Conservation (phyloP, 2,888 invertebrate genomes). For the Drosophila anomelani region DNA sequence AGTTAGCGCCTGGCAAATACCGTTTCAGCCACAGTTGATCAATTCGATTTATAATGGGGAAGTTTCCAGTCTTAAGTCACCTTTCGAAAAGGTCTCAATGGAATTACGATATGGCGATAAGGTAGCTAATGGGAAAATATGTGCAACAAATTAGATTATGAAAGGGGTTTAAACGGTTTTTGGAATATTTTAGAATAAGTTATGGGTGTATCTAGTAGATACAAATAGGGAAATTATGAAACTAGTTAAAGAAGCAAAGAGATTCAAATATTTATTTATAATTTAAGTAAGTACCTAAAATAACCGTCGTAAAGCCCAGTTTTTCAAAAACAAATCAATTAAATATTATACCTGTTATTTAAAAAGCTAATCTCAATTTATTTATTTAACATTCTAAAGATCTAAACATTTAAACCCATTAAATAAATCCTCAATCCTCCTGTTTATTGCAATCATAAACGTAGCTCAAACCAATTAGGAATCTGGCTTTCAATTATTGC, state of each 20-base stretch:
- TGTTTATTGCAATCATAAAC: slow-evolving; percentile 15
- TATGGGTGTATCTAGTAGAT: too few species aligned
- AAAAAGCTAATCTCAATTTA: neutral
- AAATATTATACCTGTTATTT: neutral
- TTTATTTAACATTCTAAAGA: neutral
- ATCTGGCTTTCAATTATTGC: slow-evolving; percentile 22
- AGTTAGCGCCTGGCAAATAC: slow-evolving; percentile 26
- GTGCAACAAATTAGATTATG: too few species aligned
- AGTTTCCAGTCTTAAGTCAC: slow-evolving; percentile 21
- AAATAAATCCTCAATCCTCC: neutral
- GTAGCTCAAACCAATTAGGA: slow-evolving; percentile 25
- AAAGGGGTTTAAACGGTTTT: neutral
- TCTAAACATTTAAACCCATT: neutral
- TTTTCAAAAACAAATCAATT: too few species aligned
- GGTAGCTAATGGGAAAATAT: neutral
- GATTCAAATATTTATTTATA: too few species aligned
- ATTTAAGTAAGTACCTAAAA: neutral
- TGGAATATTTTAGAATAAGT: neutral
- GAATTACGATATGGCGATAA: slow-evolving; percentile 15
- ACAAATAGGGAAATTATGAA: neutral
- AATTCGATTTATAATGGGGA: slow-evolving; percentile 26
- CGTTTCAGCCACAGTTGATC: slow-evolving; percentile 45
- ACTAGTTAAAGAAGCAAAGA: neutral
- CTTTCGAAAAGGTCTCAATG: slow-evolving; percentile 16
- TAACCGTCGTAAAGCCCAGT: neutral